These are phyloP conservation scores for Athene cunicularia DNA, from an alignment of 2,113 vertebrate genomes.

Conservation along the genomic window DNA sequence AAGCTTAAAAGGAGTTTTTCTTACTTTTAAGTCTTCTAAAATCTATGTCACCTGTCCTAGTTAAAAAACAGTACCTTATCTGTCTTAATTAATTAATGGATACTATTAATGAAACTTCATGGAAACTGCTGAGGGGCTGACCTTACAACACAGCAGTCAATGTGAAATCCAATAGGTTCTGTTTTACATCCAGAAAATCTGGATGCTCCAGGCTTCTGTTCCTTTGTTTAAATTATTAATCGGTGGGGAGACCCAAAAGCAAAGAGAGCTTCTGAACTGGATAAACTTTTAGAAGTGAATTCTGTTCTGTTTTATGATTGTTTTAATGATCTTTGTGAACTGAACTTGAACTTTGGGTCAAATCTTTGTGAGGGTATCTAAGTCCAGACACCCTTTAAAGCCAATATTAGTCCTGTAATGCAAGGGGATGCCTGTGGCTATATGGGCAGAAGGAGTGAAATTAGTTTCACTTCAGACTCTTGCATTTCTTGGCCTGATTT, in stretches of 20 bases:
- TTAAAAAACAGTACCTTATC: neutral
- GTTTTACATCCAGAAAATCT: neutral
- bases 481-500: neutral
- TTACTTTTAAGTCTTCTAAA: neutral
- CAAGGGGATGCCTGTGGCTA: neutral
- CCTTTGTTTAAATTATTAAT: neutral
- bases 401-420: neutral
- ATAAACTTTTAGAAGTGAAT: neutral
- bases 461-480: neutral
- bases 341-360: neutral
- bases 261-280: neutral
- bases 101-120: neutral
- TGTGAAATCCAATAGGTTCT: neutral
- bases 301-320: neutral
- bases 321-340: neutral
- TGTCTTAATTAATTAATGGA: neutral
- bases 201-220: neutral
- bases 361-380: neutral
- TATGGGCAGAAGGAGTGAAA: neutral
- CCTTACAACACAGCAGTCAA: neutral
- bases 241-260: neutral
- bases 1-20: neutral
- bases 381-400: neutral
- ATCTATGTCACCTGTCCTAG: neutral
- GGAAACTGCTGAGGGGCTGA: neutral